Base-by-base conservation (phyloP, 2,888 invertebrate genomes). In the Diploptera punctata region DNA sequence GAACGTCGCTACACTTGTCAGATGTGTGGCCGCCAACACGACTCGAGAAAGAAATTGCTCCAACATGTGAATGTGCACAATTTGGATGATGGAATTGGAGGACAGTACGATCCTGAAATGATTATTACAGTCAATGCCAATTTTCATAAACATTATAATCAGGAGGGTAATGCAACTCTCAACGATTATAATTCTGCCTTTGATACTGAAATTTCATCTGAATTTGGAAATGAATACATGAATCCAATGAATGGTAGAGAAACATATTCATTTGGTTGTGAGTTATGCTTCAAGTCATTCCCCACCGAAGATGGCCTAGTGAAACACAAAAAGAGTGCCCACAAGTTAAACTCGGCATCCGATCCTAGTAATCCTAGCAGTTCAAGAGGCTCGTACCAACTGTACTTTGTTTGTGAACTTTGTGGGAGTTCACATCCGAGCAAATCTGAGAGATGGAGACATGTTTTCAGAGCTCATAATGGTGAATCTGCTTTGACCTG, bases 61-160 rank as follows among this genome's bases (percentile, higher is more conserved):
- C 85, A 85, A 43, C 88, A 88, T 77, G 83, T 87, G 7, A 81
- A 85, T 1, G 85, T 87, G 67, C 88, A 88, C 78, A 85, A 86
- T 70, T 82, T 87, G 67, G 81, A 86, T 73, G 78, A 85, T 18
- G 81, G 77, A 26, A 74, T 77, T 52, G 80, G 80, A 5, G 77
- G 78, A 52, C 70, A 76, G 5, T 75, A 78, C 13, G 79, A 80
- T 74, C 79, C 80, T 21, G 80, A 79, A 73, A 76, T 77, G 33
- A 76, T 80, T 70, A 77, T 80, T 33, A 76, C 78, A 26, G 73
- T 77, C 33, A 80, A 80, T 71, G 77, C 77, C 68, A 77, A 77
- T 16, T 75, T 76, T 44, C 77, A 78, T 73, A 74, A 75, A 57
- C 44, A 44, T 18, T 61, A 70, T 7, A 70, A 61, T 13, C 60